These are phyloP conservation scores for Anastrepha ludens DNA, from an alignment of 1,140 invertebrate species.

Conservation along the genomic window DNA sequence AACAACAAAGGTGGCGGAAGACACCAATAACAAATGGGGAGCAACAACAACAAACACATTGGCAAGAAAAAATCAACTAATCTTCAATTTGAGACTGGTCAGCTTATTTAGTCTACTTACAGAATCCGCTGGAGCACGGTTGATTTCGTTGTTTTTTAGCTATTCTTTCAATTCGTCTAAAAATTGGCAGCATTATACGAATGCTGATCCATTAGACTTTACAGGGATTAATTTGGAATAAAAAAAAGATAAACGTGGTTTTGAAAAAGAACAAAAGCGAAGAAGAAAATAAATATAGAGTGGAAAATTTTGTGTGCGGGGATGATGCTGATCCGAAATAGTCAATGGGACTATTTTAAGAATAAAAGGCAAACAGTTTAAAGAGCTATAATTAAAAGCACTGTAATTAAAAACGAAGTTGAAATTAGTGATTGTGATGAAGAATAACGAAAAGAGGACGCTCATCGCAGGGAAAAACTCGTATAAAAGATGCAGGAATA, in stretches of 20 bases:
- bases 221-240: slow-evolving; percentile 10
- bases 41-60: slow-evolving; percentile 37
- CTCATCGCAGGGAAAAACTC: not conserved
- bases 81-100: not conserved
- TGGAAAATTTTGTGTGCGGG: not conserved
- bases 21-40: slow-evolving; percentile 16
- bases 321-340: slow-evolving; percentile 23
- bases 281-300: not conserved
- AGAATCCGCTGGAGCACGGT: slow-evolving; percentile 66
- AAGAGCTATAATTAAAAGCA: not conserved
- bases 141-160: slow-evolving; percentile 36
- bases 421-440: not conserved
- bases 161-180: not conserved
- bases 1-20: slow-evolving; percentile 12
- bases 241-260: not conserved
- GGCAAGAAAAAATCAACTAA: slow-evolving; percentile 20
- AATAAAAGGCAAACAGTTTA: slow-evolving; percentile 43
- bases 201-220: not conserved
- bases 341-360: slow-evolving; percentile 50
- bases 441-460: not conserved
- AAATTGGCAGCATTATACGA: not conserved
- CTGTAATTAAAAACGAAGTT: too few species aligned
- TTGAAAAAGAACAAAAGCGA: not conserved
- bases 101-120: slow-evolving; percentile 68
- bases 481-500: too few species aligned